Base-by-base conservation (phyloP, 2,888 invertebrate species). In the Amorpha juglandis region DNA sequence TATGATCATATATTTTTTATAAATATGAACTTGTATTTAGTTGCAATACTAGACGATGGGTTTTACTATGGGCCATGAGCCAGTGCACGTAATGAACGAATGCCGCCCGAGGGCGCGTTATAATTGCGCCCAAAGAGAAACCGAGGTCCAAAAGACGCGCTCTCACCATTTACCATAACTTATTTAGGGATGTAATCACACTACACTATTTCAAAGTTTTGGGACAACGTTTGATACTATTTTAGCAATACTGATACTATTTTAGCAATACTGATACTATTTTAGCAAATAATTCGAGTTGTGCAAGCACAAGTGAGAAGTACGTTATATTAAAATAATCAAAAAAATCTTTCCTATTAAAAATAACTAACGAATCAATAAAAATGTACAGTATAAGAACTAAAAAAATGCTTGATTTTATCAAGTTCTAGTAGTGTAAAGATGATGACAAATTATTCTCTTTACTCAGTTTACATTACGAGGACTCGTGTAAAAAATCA, bases 71-170 rank as follows among this genome's bases (percentile, higher is more conserved):
- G n/a, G 12, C 19, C 6, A 38, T 42, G 42, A 19, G 58, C 11
- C 12, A 55, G 50, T 72, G 68, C 74, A 82, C 81, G 84, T 83
- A 84, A 85, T 83, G 80, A 84, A 81, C 79, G 71, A 66, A 58
- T 16, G 58, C 70, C 71, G 88, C 90, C 86, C 65, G 82, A 73
- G 85, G 90, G 78, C 76, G 76, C 71, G 79, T 75, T 87, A 84
- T 90, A 89, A 90, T 90, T 89, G 89, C 83, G 80, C 78, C 76
- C 70, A 69, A 70, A 76, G 72, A 74, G 55, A 62, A 52, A 64
- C 63, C 45, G 42, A 21, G 33, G 69, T 62, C 67, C 55, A 67
- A n/a, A 63, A 63, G 68, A 62, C 72, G 51, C 68, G 67, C 68
- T 74, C 72, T 71, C 69, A 71, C 69, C 67, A 63, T 38, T 63